These are phyloP conservation scores for Drosophila pachea DNA, from an alignment of 1,140 invertebrate species.

Conservation along the genomic window DNA sequence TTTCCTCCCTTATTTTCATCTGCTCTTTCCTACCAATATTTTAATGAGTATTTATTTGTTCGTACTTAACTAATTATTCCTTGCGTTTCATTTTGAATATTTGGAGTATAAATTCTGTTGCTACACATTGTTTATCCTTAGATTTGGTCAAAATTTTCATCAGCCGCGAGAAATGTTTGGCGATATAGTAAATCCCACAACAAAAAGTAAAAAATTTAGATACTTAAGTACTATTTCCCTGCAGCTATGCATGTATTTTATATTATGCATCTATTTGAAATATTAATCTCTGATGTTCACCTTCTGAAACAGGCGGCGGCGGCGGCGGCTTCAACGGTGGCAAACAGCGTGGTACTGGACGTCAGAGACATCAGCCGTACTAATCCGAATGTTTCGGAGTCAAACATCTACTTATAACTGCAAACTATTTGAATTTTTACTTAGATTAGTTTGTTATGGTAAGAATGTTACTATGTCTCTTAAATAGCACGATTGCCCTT, in stretches of 20 bases:
- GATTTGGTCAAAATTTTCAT: constrained; percentile 72
- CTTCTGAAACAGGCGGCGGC: constrained; percentile 52
- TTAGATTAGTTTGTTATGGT: constrained; percentile 78
- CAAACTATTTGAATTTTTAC: constrained; percentile 77
- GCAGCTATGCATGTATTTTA: constrained; percentile 39
- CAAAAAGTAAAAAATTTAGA: constrained; percentile 1
- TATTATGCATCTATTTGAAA: constrained; percentile 6
- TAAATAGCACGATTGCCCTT: constrained; percentile 1
- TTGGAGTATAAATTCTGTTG: constrained; percentile 52
- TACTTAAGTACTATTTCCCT: background rate
- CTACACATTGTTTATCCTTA: constrained; percentile 56
- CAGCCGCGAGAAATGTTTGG: constrained; percentile 56
- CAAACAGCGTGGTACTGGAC: constrained; percentile 76
- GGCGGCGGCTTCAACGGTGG: constrained; percentile 79
- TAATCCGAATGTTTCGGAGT: constrained; percentile 46
- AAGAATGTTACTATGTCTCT: constrained; percentile 22
- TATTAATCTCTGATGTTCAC: constrained; percentile 15
- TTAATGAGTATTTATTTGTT: constrained; percentile 30
- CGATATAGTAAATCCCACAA: constrained; percentile 49
- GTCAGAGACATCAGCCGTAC: constrained; percentile 79
- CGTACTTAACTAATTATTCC: constrained; percentile 47
- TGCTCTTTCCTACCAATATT: constrained; percentile 22
- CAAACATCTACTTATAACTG: constrained; percentile 63
- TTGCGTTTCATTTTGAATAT: constrained; percentile 46
- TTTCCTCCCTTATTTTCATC: constrained; percentile 13